Base-by-base conservation (phyloP, 2,888 invertebrate genomes). In the Oscheius sp. region DNA sequence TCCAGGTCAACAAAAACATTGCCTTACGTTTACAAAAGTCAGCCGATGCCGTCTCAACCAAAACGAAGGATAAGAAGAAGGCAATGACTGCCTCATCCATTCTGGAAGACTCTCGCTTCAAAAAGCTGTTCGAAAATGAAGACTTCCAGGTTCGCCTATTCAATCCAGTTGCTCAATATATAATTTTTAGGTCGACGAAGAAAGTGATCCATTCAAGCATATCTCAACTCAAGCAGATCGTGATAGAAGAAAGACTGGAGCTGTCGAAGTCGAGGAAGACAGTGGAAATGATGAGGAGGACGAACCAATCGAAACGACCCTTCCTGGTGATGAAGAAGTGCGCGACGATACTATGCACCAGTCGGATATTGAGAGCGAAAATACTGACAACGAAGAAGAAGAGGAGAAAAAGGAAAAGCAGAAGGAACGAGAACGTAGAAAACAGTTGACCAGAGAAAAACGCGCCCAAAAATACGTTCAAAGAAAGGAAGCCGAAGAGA, bases 91-190 rank as follows among this genome's bases (percentile, higher is more conserved):
- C 86, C 1, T 73, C 83, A n/a, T 93, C 92, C 87, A 90, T 97
- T 13, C 91, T 98, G 74, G 92, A 93, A 86, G 98, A 99, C 90
- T 92, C 93, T 79, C 92, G 98, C 85, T 99, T 99, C 90, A 94
- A 94, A 89, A 93, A 93, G 1, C 90, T 99, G 89, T 99, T 99
- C 90, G 93, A 93, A 88, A 93, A 94, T 65, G 94, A 95, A 86
- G 96, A 96, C 89, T 98, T 79, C 77, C 76, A 86, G 74, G 85
- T 87, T 48, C 50, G 75, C 21, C 47, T 66, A 55, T 70, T 74
- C 35, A 50, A 21, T 57, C 9, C 37, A 5, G 29, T 3, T 42
- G 32, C 11, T n/a, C 10, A 55, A 9, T 1, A 55, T 66, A 59
- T 1, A 50, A 50, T 50, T 37, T 58, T 55, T 11, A 79, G 76